Evolutionary conservation across 2,888 invertebrate species (phyloP).

Genomic region (Diarsia rubi): DNA sequence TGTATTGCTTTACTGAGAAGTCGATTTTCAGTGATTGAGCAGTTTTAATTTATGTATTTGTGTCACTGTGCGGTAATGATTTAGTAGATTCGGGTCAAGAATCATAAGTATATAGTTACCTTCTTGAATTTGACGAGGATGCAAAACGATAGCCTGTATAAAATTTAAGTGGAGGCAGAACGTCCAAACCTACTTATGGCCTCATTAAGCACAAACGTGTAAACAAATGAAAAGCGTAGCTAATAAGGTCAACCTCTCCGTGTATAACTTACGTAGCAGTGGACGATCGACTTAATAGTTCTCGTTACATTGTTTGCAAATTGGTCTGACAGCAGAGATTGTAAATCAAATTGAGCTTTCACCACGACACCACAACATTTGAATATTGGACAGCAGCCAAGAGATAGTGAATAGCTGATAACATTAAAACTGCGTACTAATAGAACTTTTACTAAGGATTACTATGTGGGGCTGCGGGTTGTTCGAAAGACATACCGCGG

Average conservation of each 20-base stretch:
- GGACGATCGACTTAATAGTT: background rate
- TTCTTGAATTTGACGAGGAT: too few relatives aligned
- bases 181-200: background rate
- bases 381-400: conserved; percentile 46
- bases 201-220: background rate
- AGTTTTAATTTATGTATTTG: background rate
- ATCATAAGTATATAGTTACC: too few relatives aligned
- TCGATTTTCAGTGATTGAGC: conserved; percentile 3
- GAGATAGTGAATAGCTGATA: background rate
- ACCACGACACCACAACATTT: conserved; percentile 24
- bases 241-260: background rate
- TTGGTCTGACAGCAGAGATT: conserved; percentile 13
- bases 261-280: background rate
- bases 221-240: background rate
- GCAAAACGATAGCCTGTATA: background rate
- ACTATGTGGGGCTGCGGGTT: too few relatives aligned
- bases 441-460: conserved; percentile 13
- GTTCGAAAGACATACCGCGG: too few relatives aligned
- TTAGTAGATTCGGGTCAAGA: background rate
- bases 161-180: background rate
- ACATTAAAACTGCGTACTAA: background rate
- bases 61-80: background rate
- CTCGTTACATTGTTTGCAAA: background rate
- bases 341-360: conserved; percentile 40
- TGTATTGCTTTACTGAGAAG: conserved; percentile 18